These are phyloP conservation scores for Phylloscopus whistleri DNA, from an alignment of 2,113 vertebrate genomes.

Conservation along the genomic window DNA sequence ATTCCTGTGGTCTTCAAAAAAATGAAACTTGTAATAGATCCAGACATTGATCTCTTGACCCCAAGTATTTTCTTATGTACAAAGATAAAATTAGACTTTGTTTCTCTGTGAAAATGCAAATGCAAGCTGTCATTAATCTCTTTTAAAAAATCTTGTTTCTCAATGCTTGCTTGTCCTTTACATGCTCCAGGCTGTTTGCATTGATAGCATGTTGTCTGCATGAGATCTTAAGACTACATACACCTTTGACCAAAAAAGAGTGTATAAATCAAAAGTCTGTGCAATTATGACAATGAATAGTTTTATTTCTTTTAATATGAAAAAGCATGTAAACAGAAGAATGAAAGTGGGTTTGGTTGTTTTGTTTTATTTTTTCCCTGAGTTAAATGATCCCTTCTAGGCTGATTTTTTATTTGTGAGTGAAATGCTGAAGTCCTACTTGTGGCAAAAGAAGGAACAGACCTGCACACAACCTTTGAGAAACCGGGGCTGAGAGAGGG, in stretches of 20 bases:
- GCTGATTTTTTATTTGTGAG: neutral
- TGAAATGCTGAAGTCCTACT: neutral
- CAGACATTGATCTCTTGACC: neutral
- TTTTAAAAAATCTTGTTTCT: neutral
- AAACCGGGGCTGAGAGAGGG: neutral
- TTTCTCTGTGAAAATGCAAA: neutral
- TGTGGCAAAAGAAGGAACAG: neutral
- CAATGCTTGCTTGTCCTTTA: neutral
- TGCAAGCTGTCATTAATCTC: neutral
- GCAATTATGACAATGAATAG: neutral
- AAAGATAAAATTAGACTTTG: neutral
- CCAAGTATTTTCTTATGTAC: neutral
- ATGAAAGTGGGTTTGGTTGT: neutral
- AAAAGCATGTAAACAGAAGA: neutral
- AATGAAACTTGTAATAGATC: neutral
- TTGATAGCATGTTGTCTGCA: neutral
- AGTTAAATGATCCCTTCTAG: neutral
- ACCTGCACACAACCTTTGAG: neutral
- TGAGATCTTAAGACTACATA: neutral
- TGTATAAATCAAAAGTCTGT: neutral
- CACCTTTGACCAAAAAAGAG: neutral
- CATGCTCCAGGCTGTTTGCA: neutral
- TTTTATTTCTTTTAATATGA: neutral
- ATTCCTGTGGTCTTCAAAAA: neutral
- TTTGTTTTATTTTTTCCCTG: too few species aligned